Evolutionary conservation across 2,113 vertebrate genomes (phyloP).

Genomic region (Platycercus adscitus): DNA sequence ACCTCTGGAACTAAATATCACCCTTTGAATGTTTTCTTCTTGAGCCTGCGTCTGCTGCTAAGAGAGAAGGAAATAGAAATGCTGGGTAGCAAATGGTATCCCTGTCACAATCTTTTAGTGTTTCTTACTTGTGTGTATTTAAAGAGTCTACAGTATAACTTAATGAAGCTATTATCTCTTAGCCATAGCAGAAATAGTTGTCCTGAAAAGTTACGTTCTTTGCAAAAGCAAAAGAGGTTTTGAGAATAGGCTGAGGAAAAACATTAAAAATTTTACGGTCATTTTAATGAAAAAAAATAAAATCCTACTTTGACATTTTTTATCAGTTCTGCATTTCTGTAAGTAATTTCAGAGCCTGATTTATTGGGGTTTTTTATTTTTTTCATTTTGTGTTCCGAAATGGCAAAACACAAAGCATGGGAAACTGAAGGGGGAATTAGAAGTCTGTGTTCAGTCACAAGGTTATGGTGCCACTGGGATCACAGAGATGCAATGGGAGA

Average conservation of each 20-base stretch:
- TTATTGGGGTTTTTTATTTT: neutral
- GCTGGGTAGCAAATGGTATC: neutral
- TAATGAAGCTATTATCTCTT: neutral
- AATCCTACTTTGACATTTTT: neutral
- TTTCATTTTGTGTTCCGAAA: neutral
- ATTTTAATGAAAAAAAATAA: neutral
- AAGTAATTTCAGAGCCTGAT: neutral
- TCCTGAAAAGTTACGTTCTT: neutral
- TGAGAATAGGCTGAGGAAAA: neutral
- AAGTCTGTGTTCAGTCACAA: neutral
- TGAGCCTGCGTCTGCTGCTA: neutral
- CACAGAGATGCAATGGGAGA: neutral
- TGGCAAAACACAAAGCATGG: neutral
- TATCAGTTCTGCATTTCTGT: neutral
- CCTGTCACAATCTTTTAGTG: neutral
- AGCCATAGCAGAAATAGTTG: neutral
- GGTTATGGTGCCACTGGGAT: neutral
- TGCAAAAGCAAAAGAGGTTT: neutral
- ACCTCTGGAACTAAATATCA: slow-evolving; percentile 16
- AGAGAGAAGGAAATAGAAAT: neutral
- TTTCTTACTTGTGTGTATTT: neutral
- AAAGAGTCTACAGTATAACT: neutral
- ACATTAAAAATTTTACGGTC: neutral
- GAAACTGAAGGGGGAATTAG: neutral
- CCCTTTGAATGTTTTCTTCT: neutral